These are phyloP conservation scores for Petrocephalus schoutedeni DNA, from an alignment of 2,797 vertebrate species.

Conservation along the genomic window DNA sequence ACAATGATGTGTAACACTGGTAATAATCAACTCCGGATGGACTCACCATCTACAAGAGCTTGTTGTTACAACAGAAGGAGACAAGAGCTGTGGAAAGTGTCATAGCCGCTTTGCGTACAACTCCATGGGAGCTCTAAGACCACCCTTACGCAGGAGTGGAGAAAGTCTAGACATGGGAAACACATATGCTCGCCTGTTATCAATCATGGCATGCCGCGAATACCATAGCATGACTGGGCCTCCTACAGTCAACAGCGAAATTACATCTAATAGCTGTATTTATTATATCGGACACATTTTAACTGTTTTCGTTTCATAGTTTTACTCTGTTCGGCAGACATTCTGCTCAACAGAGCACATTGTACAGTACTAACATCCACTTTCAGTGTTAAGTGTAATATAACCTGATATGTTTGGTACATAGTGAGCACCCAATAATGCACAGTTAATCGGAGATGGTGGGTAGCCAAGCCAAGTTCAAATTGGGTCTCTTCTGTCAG, in stretches of 20 bases:
- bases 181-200: background rate
- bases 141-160: background rate
- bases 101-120: background rate
- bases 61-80: conserved; percentile 18
- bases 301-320: background rate
- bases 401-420: background rate
- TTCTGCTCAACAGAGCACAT: background rate
- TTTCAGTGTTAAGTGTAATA: background rate
- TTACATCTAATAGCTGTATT: background rate
- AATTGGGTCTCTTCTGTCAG: background rate
- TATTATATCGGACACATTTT: background rate
- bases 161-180: background rate
- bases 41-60: background rate
- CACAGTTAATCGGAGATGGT: background rate
- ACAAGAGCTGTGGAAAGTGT: conserved; percentile 18
- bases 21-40: background rate
- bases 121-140: background rate
- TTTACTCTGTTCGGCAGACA: background rate
- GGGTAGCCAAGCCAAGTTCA: background rate
- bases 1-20: background rate
- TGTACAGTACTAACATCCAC: background rate
- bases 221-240: background rate
- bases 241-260: background rate
- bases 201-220: background rate
- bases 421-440: background rate